Base-by-base conservation (phyloP, 2,888 invertebrate genomes). In the Miltochrista miniata region DNA sequence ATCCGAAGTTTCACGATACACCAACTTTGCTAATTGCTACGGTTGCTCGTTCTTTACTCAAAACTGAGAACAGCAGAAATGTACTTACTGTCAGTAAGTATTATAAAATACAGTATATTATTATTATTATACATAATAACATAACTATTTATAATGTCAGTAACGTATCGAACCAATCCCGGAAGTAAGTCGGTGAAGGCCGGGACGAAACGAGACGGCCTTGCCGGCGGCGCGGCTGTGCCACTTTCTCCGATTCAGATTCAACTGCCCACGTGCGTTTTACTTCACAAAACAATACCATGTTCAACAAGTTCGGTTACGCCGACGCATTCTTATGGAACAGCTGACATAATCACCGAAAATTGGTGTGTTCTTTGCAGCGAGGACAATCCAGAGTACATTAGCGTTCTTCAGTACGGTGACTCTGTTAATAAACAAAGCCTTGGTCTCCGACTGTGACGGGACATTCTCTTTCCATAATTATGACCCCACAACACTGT, bases 291-390 rank as follows among this genome's bases (percentile, higher is more conserved):
- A 80, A 87, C 87, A 87, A 86, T 85, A 76, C 64, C 45, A 60
- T 56, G 79, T 79, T 75, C 76, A 70, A 76, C 72, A 71, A 73
- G 73, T 75, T 77, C 68, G 61, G 70, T 76, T 77, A 83, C 83
- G 74, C 80, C 79, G 69, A 81, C 81, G 81, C 84, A 80, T 72
- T 76, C 77, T 74, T 70, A n/a, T 73, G 81, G 81, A 83, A 83
- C 83, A 74, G 72, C 81, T 87, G 85, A 88, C 83, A 85, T 86
- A 90, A 87, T 83, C 84, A 79, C 72, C 80, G 74, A 61, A 85
- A 84, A 85, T 86, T 80, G 83, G 78, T 56, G 77, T 79, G n/a
- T 83, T 80, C 79, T 74, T 76, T 76, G 76, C 70, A 71, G 68
- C 74, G 79, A 80, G 78, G 81, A 82, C 83, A 85, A 82, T 83